phyloP scores from a whole-genome alignment of 2,113 vertebrate genomes.

The Acrocephalus arundinaceus region DNA sequence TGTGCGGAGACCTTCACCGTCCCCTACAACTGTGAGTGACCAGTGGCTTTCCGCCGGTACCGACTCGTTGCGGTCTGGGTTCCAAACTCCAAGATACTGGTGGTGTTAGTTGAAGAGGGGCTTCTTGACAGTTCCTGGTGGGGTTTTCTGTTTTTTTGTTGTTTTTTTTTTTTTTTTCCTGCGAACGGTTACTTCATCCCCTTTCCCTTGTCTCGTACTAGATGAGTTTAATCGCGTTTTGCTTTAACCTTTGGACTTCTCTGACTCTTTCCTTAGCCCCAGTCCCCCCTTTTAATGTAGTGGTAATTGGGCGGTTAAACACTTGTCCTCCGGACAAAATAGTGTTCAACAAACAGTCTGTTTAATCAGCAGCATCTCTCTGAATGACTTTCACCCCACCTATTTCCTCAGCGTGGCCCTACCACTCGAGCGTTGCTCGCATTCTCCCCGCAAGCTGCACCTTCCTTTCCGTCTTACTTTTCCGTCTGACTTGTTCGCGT shows the following conservation, averaged over 20 bases:
- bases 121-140: not conserved
- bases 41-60: too few relatives aligned
- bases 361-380: not conserved
- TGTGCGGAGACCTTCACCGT: too few relatives aligned
- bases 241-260: not conserved
- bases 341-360: not conserved
- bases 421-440: not conserved
- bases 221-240: not conserved
- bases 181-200: rapidly evolving
- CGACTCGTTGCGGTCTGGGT: not conserved
- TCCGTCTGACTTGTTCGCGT: not conserved
- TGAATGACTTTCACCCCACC: not conserved
- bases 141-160: too few relatives aligned
- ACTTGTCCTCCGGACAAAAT: not conserved
- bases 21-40: not conserved
- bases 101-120: not conserved
- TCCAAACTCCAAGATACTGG: not conserved
- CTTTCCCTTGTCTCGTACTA: rapidly evolving
- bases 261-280: rapidly evolving
- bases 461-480: not conserved
- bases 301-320: not conserved
- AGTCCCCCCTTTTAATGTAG: rapidly evolving
- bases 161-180: rapidly evolving
- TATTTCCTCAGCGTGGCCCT: too few relatives aligned
- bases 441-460: not conserved